Conservation (phyloP, 1,140 invertebrate species). For the Drosophila novamexicana region DNA sequence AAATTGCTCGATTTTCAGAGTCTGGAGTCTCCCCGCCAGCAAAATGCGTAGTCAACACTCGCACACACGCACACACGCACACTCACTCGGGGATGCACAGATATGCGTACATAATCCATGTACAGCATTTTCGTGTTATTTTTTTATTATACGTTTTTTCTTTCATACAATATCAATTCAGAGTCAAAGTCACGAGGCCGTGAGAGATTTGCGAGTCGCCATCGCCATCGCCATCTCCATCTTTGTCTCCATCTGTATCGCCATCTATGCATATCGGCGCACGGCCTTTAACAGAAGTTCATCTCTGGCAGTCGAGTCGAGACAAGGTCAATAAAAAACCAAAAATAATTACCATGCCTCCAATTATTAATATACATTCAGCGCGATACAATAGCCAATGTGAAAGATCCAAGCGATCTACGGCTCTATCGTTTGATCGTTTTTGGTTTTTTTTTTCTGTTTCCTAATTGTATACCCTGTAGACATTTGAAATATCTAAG, state of each 20-base stretch:
- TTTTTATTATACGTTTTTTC: conserved; percentile 6
- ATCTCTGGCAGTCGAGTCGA: conserved; percentile 25
- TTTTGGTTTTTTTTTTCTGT: neutral
- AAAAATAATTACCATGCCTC: conserved; percentile 59
- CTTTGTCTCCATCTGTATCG: conserved; percentile 11
- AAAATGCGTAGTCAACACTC: neutral
- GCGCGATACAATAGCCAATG: conserved; percentile 15
- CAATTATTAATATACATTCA: conserved; percentile 60
- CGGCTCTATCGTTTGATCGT: neutral
- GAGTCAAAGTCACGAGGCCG: conserved; percentile 54
- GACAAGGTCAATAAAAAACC: conserved; percentile 56
- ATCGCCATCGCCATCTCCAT: conserved; percentile 10
- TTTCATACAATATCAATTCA: conserved; percentile 55
- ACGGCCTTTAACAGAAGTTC: conserved; percentile 28
- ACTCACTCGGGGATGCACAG: neutral
- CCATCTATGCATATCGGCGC: conserved; percentile 5
- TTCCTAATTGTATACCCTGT: neutral
- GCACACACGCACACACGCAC: conserved; percentile 5
- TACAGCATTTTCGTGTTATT: conserved; percentile 14
- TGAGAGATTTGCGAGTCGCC: conserved; percentile 48
- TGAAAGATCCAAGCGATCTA: conserved; percentile 4
- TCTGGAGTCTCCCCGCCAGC: neutral
- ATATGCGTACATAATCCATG: conserved; percentile 20
- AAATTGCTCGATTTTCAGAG: conserved; percentile 35
- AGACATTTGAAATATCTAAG: too few species aligned